Percentiles rank a stretch among this genome's conserved stretches.
These are phyloP conservation scores for Cantharis lateralis DNA, from an alignment of 2,888 invertebrate genomes.

Conservation along the genomic window DNA sequence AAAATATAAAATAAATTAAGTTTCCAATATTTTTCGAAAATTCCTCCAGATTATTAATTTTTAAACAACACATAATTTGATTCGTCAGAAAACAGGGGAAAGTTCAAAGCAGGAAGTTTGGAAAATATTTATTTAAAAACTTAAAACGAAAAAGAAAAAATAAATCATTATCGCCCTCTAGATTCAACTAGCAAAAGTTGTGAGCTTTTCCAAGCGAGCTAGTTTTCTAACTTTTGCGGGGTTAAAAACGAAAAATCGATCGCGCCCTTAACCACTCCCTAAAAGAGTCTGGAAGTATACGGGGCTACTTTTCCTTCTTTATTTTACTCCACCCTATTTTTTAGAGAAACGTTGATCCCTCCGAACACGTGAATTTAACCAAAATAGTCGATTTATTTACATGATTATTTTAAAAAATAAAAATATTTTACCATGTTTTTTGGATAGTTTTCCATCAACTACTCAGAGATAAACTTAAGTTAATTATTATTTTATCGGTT, in stretches of 20 bases:
- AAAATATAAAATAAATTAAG: background rate
- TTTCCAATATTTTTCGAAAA: too few relatives aligned
- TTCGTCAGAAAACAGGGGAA: too few relatives aligned
- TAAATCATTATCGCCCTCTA: background rate
- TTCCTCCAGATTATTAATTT: too few relatives aligned
- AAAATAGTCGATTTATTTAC: background rate
- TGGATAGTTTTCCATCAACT: background rate
- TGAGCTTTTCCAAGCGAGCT: background rate
- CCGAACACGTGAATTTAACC: background rate
- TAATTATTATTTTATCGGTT: background rate
- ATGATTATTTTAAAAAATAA: background rate
- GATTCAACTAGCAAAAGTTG: background rate
- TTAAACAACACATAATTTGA: too few relatives aligned
- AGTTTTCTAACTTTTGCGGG: background rate
- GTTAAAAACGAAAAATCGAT: background rate
- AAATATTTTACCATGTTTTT: background rate
- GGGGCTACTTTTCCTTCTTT: background rate
- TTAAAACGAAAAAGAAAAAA: background rate
- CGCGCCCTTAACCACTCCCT: background rate
- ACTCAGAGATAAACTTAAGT: background rate
- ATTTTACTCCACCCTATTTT: slow-evolving; percentile 2
- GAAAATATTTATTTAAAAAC: too few relatives aligned
- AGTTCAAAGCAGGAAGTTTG: too few relatives aligned
- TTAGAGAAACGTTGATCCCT: background rate
- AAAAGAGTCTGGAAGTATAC: background rate